Evolutionary conservation across 1,140 invertebrate genomes (phyloP).

Genomic region (Drosophila navojoa): DNA sequence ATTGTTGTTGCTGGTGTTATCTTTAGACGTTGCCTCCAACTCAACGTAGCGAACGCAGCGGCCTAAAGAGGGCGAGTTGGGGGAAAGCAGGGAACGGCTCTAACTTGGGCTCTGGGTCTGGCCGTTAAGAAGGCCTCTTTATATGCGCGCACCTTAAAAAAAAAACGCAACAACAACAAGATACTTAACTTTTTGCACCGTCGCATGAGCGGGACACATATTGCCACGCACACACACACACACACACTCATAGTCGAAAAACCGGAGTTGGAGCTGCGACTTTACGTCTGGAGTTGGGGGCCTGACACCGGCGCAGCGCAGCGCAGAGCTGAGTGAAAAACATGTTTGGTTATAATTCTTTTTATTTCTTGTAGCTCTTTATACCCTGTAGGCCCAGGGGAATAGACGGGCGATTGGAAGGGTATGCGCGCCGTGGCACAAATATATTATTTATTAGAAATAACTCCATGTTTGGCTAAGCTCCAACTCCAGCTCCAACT

Average conservation of each 20-base stretch:
- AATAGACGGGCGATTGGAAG: not conserved
- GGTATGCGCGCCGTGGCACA: not conserved
- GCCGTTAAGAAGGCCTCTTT: conserved; percentile 75
- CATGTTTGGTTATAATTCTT: conserved; percentile 81
- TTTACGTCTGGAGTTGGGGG: conserved; percentile 39
- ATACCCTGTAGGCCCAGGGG: conserved; percentile 24
- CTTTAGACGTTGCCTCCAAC: conserved; percentile 52
- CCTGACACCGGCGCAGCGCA: conserved; percentile 17
- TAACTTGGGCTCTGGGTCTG: conserved; percentile 30
- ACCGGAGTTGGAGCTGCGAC: conserved; percentile 63
- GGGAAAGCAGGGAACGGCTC: conserved; percentile 3
- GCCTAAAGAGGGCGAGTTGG: not conserved
- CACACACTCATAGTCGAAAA: conserved; percentile 55
- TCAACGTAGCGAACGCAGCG: conserved; percentile 3
- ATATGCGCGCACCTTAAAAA: conserved; percentile 75
- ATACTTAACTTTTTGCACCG: conserved; percentile 75
- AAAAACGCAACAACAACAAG: conserved; percentile 64
- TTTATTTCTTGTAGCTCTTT: conserved; percentile 26
- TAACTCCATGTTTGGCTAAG: too few species aligned
- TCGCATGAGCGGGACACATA: conserved; percentile 68
- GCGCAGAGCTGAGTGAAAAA: conserved; percentile 60
- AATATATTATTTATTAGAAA: conserved; percentile 2
- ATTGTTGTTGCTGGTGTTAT: conserved; percentile 49
- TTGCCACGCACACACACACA: conserved; percentile 59
- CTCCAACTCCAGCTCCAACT: too few species aligned